A percentile compares a stretch with the other conserved stretches of the same genome.
Evolutionary conservation across 2,113 vertebrate species (phyloP).

Genomic region (Megaptera novaeangliae): DNA sequence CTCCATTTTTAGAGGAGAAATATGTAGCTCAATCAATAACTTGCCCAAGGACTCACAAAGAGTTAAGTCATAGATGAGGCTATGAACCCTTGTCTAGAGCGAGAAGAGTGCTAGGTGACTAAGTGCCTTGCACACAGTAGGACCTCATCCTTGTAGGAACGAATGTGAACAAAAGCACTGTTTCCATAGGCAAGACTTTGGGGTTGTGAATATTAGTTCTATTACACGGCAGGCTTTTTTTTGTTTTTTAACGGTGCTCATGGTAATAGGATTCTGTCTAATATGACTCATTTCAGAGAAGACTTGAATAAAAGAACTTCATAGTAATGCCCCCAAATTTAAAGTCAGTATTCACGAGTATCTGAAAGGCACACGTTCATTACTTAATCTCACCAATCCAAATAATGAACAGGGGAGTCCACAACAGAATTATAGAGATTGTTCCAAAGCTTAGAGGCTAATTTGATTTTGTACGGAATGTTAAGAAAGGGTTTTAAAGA

Average conservation of each 20-base stretch:
- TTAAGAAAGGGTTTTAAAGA: conserved; percentile 68
- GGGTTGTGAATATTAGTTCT: background rate
- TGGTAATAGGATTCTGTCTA: conserved; percentile 42
- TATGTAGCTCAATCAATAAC: background rate
- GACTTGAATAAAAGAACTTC: background rate
- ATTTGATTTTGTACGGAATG: conserved; percentile 71
- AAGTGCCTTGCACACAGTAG: background rate
- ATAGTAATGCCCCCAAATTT: conserved; percentile 13
- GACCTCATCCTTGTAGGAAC: background rate
- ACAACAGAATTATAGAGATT: conserved; percentile 59
- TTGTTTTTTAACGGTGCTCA: background rate
- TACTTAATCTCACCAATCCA: conserved; percentile 63
- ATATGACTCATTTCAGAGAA: conserved; percentile 31
- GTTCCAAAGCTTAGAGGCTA: conserved; percentile 65
- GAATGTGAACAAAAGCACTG: background rate
- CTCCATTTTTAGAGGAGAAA: background rate
- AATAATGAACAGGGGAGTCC: conserved; percentile 56
- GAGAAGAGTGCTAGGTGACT: background rate
- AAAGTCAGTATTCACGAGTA: conserved; percentile 25
- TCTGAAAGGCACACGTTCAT: conserved; percentile 37
- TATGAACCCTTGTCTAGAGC: background rate
- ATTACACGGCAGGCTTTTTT: background rate
- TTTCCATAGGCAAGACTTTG: background rate
- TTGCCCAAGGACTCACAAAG: background rate
- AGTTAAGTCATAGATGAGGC: background rate